Percentiles rank a stretch among this genome's conserved stretches.
These are phyloP conservation scores for Caenorhabditis brenneri DNA, from an alignment of 1,140 invertebrate species.

Conservation along the genomic window DNA sequence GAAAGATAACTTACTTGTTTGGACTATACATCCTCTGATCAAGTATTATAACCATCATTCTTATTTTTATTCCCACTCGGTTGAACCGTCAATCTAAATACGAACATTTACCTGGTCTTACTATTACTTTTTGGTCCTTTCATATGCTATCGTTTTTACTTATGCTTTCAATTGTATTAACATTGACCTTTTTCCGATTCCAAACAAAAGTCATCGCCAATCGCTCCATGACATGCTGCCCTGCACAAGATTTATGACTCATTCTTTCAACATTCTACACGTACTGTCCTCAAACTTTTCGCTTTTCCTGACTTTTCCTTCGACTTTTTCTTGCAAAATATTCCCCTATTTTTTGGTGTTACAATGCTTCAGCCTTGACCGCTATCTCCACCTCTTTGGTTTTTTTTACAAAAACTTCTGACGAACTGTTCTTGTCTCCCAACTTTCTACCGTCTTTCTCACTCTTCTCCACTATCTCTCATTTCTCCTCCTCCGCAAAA, in stretches of 20 bases:
- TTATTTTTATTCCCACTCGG: no score
- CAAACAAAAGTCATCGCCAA: not conserved
- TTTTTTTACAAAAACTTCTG: not conserved
- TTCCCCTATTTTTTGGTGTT: not conserved
- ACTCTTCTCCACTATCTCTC: not conserved
- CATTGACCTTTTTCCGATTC: not conserved
- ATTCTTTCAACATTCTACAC: constrained; percentile 16
- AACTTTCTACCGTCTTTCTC: not conserved
- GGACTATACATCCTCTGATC: no score
- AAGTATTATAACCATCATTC: no score
- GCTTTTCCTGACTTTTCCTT: not conserved
- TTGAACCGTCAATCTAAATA: no score
- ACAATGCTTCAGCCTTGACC: not conserved
- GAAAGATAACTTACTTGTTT: no score
- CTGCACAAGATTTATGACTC: constrained; percentile 33
- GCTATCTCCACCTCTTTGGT: not conserved
- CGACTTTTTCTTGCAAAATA: not conserved
- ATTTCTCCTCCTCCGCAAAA: not conserved
- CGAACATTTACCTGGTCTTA: not conserved
- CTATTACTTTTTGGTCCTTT: not conserved
- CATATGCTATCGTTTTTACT: not conserved
- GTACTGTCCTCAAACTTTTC: not conserved
- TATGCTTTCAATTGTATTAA: not conserved
- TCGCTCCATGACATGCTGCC: not conserved
- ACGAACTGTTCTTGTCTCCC: constrained; percentile 21